These are phyloP conservation scores for Pterocles burchelli DNA, from an alignment of 2,113 vertebrate genomes.

Conservation along the genomic window DNA sequence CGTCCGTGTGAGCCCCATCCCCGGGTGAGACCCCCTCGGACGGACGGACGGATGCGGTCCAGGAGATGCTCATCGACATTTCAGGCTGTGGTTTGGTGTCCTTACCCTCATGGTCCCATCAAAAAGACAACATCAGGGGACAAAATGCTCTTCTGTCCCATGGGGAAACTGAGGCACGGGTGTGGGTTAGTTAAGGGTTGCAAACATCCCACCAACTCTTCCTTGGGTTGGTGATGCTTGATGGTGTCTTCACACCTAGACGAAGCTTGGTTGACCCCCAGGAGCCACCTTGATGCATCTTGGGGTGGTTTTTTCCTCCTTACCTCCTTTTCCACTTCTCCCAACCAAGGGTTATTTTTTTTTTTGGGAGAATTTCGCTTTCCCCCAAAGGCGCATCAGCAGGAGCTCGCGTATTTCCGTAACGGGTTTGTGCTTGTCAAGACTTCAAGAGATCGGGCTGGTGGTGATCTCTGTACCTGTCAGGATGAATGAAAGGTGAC, in stretches of 20 bases:
- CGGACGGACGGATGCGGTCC: rapidly evolving
- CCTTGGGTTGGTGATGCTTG: background rate
- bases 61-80: rapidly evolving
- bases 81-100: background rate
- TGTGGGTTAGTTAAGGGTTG: rapidly evolving
- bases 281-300: background rate
- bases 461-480: background rate
- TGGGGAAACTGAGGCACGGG: background rate
- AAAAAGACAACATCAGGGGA: no score
- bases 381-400: background rate
- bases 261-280: background rate
- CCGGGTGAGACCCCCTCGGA: background rate
- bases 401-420: background rate
- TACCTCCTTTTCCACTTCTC: background rate
- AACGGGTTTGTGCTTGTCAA: background rate
- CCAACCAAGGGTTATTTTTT: background rate
- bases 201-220: rapidly evolving
- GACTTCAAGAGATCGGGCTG: background rate
- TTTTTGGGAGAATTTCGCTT: background rate
- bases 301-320: background rate
- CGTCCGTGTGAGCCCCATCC: background rate
- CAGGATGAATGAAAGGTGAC: constrained; percentile 27
- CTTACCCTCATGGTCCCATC: rapidly evolving
- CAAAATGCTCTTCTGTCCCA: rapidly evolving
- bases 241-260: background rate